Evolutionary conservation across 2,888 invertebrate species (phyloP), one percentile per base, ranked within the genome.

Genomic region (Tiphia femorata): DNA sequence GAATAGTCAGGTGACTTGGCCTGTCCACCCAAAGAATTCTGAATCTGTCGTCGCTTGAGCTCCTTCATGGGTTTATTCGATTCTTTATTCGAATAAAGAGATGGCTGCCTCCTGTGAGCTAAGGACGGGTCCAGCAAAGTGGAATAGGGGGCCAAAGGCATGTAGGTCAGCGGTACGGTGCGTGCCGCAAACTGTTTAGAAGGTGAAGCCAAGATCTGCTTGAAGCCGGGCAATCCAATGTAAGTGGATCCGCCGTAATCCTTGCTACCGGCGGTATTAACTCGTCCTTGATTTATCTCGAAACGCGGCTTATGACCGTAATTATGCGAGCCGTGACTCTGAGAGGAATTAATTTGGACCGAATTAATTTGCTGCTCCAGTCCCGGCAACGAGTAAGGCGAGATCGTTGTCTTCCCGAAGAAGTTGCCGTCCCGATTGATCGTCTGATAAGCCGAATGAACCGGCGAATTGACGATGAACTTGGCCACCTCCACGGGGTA

Each of bases 401-500:
- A n/a, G 12, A 25, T 8, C 6, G 25, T 8, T 8, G 25, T 6
- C 25, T 25, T 25, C 25, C 5, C 6, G 25, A n/a, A 29, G 12
- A 12, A 10, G 29, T 29, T 29, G 12, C 14, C 12, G 2, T 33
- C 33, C 7, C 33, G 33, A 33, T 12, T 3, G 12, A 14, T 14
- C 33, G 12, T n/a, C 33, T 33, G 33, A 33, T 33, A 33, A n/a
- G n/a, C n/a, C n/a, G n/a, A n/a, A n/a, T n/a, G n/a, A n/a, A n/a
- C n/a, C n/a, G 33, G 33, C 1, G 33, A 2, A 14, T 2, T 17
- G 1, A 4, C 41, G 14, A 37, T 19, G 35, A 70, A 72, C 55
- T 71, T 82, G 20, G 59, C 72, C 10, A 77, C 49, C 29, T 82
- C 76, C 14, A 76, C 50, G 2, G 80, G 76, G 56, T 81, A 78